phyloP scores from a whole-genome alignment of 2,113 vertebrate genomes.

The Leiothrix lutea region DNA sequence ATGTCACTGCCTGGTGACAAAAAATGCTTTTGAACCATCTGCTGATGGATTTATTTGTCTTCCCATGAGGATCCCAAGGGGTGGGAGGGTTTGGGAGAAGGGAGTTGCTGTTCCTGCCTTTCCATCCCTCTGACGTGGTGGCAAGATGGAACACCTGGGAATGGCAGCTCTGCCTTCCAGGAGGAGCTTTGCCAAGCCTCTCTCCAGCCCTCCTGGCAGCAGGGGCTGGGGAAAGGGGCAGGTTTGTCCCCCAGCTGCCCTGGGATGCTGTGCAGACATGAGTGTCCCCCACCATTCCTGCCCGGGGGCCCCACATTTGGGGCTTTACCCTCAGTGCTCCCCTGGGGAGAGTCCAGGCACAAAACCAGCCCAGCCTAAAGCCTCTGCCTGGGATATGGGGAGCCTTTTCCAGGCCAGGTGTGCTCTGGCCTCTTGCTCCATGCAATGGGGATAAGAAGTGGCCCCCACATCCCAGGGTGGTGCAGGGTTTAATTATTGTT shows the following conservation, averaged over 20 bases:
- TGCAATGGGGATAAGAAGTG: background rate
- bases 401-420: background rate
- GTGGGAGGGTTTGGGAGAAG: background rate
- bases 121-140: background rate
- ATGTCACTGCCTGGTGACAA: background rate
- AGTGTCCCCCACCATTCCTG: background rate
- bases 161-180: background rate
- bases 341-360: background rate
- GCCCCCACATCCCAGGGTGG: background rate
- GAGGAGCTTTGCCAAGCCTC: background rate
- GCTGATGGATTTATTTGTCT: slow-evolving; percentile 45
- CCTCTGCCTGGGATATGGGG: background rate
- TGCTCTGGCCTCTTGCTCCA: background rate
- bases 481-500: slow-evolving; percentile 47
- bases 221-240: background rate
- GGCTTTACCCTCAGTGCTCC: background rate
- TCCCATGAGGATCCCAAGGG: background rate
- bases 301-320: background rate
- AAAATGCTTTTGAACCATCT: slow-evolving; percentile 24
- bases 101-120: background rate
- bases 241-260: background rate
- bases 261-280: accelerated
- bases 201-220: background rate
- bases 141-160: background rate
- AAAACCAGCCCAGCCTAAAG: background rate